Base-by-base conservation (phyloP, 2,113 vertebrate species). In the Phrynosoma blainvillii region DNA sequence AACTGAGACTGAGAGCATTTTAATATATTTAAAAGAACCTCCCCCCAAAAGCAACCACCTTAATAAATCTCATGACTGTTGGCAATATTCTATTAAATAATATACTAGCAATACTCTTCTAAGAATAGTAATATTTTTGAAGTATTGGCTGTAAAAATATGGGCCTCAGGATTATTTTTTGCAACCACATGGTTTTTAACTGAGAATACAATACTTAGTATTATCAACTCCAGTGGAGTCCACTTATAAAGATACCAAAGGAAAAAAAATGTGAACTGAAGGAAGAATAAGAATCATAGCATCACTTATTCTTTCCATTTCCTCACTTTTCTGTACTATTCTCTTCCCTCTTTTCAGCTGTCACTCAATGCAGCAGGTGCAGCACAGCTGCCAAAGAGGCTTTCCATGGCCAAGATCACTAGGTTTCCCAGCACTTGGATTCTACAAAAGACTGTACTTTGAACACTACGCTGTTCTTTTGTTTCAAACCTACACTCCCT, bases 401-500 rank as follows among this genome's bases (percentile, higher is more conserved):
- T 90, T 91, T 89, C 92, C 0, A 0, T 90, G 87, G 88, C 88
- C 93, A 86, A 76, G 88, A 80, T 93, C 89, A 82, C 90, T 89
- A 89, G 52, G 42, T 84, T 92, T 74, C 92, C 87, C 90, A 89
- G 87, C 84, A 47, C 47, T 47, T 47, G 47, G 47, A 47, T 47
- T 47, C 47, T 3, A 47, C 47, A 91, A 94, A 92, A 84, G 88
- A 88, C 86, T 89, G 90, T 85, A 92, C 88, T 86, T 88, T 79
- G 93, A 95, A 93, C 93, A 91, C 92, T 92, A 91, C 59, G 94
- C 92, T 84, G 91, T 76, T 66, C 79, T 90, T 71, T 82, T 85
- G 79, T 93, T 91, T 88, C 87, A 92, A 70, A 73, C 68, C 85
- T 68, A 32, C 27, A 47, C 65, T 70, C 65, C 40, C 78, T 85